These are phyloP conservation scores for Chloebia gouldiae DNA, from an alignment of 2,113 vertebrate species.

Conservation along the genomic window DNA sequence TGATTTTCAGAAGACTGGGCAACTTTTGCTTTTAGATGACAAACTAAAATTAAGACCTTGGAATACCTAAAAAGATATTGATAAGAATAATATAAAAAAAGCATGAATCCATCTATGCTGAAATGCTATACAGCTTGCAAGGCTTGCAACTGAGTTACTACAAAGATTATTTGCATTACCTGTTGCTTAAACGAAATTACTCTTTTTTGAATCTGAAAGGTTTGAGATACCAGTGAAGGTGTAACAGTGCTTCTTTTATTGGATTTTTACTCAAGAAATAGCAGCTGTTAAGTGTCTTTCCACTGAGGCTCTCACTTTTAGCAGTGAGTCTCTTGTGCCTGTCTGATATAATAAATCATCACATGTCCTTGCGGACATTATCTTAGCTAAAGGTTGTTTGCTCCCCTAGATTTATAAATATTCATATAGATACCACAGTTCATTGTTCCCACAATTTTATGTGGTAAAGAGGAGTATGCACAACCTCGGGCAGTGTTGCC, in stretches of 20 bases:
- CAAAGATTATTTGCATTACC: background rate
- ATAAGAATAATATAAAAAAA: background rate
- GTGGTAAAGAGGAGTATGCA: background rate
- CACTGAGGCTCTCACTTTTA: background rate
- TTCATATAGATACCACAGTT: background rate
- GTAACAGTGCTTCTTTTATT: background rate
- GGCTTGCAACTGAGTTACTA: background rate
- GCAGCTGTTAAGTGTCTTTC: background rate
- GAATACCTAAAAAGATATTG: background rate
- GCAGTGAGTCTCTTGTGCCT: background rate
- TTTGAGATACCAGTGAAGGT: background rate
- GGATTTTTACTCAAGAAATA: background rate
- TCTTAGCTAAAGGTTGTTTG: background rate
- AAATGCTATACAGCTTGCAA: background rate
- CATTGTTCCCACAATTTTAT: background rate
- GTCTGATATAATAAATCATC: background rate
- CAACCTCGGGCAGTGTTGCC: background rate
- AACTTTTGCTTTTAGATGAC: background rate
- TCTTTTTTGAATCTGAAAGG: background rate
- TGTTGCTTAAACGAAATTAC: background rate
- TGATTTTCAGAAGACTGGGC: background rate
- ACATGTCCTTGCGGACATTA: background rate
- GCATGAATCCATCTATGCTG: background rate
- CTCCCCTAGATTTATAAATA: background rate
- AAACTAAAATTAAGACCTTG: background rate